A percentile compares a stretch with the other conserved stretches of the same genome.
Evolutionary conservation across 2,888 invertebrate genomes (phyloP).

Genomic region (Isoperla grammatica): DNA sequence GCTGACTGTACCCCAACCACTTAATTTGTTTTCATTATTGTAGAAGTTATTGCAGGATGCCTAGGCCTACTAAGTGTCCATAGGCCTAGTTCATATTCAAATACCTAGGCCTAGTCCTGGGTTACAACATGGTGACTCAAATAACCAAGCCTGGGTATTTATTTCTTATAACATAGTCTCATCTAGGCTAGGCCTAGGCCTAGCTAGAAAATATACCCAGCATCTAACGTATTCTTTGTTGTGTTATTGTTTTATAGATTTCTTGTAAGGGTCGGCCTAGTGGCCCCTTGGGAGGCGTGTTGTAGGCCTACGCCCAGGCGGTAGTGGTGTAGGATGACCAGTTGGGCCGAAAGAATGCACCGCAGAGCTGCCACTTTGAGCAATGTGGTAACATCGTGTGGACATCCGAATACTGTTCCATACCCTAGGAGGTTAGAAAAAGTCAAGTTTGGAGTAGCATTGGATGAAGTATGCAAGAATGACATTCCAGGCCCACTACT

Average conservation of each 20-base stretch:
- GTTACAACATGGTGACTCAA: no score
- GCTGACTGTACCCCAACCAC: no score
- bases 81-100: no score
- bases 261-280: slow-evolving; percentile 35
- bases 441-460: slow-evolving; percentile 89
- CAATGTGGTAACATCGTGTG: slow-evolving; percentile 87
- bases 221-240: not conserved
- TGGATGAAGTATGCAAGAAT: slow-evolving; percentile 91
- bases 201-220: not conserved
- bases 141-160: no score
- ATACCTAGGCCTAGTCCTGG: no score
- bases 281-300: slow-evolving; percentile 15
- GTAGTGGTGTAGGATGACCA: slow-evolving; percentile 57
- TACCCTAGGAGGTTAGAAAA: slow-evolving; percentile 82
- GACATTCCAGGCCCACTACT: slow-evolving; percentile 90
- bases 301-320: slow-evolving; percentile 9
- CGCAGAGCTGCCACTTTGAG: slow-evolving; percentile 84
- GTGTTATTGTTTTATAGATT: slow-evolving; percentile 21
- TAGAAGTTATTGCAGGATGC: no score
- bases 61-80: no score
- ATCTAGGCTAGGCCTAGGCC: no score
- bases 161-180: no score
- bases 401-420: slow-evolving; percentile 72
- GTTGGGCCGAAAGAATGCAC: slow-evolving; percentile 90
- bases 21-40: no score